Evolutionary conservation across 2,888 invertebrate species (phyloP), one percentile per base, ranked within the genome.

Genomic region (Sarcophaga variegata): DNA sequence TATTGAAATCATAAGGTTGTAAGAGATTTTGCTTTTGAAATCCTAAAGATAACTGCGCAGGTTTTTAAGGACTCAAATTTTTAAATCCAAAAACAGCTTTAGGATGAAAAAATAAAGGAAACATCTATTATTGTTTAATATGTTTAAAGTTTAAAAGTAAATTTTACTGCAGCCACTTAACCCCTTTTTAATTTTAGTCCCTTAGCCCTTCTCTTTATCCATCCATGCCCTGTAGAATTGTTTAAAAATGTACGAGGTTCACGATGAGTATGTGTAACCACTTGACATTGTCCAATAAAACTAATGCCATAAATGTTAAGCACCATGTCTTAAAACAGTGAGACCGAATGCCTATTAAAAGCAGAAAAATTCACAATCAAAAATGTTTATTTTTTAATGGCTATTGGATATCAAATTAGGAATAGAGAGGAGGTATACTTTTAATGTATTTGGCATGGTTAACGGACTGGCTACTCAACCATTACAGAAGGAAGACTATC

Each of bases 211-310:
- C 22, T 22, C n/a, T 11, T 17, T 20, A 62, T 20, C 10, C 62
- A 22, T n/a, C 5, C 5, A 17, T 20, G 20, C 62, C 10, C n/a
- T 62, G 14, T 8, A 5, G 5, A 54, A 37, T 8, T 37, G 37
- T 37, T 37, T 10, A 37, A 17, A 14, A 54, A 54, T 54, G 17
- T 54, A 17, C 54, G 54, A 54, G 54, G 5, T 25, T 64, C 60
- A 47, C 47, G 49, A 54, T 67, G 11, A 49, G 59, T 81, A 70
- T 70, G 27, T 70, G 59, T 2, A 47, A 59, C 22, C 59, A 27
- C 8, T 69, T 74, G 87, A 81, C 84, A 87, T 87, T 87, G 83
- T 49, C 84, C 87, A 87, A 84, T 86, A 86, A 86, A 86, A 83
- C 74, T 49, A 72, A 64, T 78, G 70, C 81, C 67, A 77, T 69